These are phyloP conservation scores for Platysteira castanea DNA, from an alignment of 2,113 vertebrate species.

Conservation along the genomic window DNA sequence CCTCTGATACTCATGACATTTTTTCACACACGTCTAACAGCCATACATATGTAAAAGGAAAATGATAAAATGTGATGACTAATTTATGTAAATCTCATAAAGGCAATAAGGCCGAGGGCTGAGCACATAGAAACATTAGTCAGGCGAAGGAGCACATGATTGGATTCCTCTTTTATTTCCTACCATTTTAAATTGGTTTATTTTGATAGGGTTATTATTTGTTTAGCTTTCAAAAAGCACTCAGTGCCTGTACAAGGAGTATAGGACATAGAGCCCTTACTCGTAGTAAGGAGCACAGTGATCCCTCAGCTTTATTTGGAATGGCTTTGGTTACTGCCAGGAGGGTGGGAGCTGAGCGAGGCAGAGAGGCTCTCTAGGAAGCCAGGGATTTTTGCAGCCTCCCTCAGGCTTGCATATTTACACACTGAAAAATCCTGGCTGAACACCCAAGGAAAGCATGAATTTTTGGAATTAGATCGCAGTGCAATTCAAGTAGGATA, in stretches of 20 bases:
- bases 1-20: slow-evolving; percentile 61
- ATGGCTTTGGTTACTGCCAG: background rate
- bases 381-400: background rate
- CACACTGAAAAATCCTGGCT: background rate
- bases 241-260: background rate
- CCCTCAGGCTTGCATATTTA: background rate
- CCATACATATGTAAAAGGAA: slow-evolving; percentile 61
- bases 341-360: background rate
- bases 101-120: slow-evolving; percentile 12
- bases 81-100: slow-evolving; percentile 68
- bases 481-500: background rate
- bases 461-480: background rate
- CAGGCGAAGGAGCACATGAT: background rate
- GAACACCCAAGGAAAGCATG: background rate
- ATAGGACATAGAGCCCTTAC: background rate
- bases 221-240: background rate
- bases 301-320: background rate
- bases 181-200: background rate
- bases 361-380: background rate
- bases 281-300: background rate
- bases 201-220: background rate
- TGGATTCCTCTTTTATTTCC: background rate
- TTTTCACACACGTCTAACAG: slow-evolving; percentile 54
- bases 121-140: slow-evolving; percentile 1
- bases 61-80: slow-evolving; percentile 64